Evolutionary conservation across 92 coral and sea anemone genomes (phyloP).

Genomic region (Epizoanthus fatuus): DNA sequence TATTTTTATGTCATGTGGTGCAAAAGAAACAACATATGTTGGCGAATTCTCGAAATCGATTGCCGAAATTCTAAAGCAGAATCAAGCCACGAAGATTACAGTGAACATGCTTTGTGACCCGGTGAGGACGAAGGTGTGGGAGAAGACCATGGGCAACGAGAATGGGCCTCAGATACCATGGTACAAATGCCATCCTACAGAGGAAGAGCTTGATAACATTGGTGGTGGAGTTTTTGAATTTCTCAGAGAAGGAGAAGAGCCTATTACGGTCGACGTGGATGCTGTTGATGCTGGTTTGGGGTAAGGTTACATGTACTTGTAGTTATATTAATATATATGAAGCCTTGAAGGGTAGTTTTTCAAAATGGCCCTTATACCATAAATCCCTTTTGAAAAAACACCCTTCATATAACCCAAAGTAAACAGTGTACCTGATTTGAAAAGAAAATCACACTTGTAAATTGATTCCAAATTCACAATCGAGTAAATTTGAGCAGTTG

Average conservation of each 20-base stretch:
- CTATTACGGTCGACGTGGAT: conserved; percentile 13
- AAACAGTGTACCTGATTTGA: too few relatives aligned
- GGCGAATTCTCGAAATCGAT: conserved; percentile 1
- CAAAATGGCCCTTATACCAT: too few relatives aligned
- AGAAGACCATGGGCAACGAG: background rate
- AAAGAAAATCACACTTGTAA: too few relatives aligned
- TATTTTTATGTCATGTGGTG: conserved; percentile 11
- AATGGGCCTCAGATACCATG: background rate
- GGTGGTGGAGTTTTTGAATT: background rate
- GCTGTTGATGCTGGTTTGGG: background rate
- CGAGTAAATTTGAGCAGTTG: too few relatives aligned
- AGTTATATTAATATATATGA: too few relatives aligned
- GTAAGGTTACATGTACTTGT: too few relatives aligned
- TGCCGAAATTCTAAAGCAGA: background rate
- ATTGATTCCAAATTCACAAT: too few relatives aligned
- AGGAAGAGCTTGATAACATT: background rate
- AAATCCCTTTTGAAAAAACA: too few relatives aligned
- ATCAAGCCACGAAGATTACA: background rate
- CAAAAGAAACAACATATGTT: conserved; percentile 1
- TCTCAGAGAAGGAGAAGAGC: background rate
- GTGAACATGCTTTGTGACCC: background rate
- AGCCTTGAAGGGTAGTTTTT: too few relatives aligned
- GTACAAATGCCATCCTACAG: background rate
- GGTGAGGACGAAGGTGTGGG: background rate
- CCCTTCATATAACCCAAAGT: too few relatives aligned